Percentiles rank a stretch among this genome's conserved stretches.
phyloP scores from a whole-genome alignment of 1,140 invertebrate genomes.

The Magallana ariakensis region DNA sequence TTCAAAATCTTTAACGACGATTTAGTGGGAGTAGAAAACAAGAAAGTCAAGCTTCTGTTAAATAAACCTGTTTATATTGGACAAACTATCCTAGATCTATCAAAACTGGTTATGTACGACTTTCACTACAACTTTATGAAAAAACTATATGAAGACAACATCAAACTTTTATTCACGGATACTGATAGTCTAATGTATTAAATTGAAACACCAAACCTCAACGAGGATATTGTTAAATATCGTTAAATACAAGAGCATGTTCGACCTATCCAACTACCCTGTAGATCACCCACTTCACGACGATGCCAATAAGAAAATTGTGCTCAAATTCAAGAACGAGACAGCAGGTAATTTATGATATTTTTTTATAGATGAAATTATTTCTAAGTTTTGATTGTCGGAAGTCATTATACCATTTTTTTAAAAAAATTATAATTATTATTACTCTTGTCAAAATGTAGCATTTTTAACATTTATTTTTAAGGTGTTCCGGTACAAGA shows the following conservation, averaged over 20 bases:
- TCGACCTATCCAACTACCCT: slow-evolving; percentile 51
- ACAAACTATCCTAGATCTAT: slow-evolving; percentile 42
- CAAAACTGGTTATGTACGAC: slow-evolving; percentile 51
- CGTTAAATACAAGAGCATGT: neutral
- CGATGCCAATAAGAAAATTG: slow-evolving; percentile 5
- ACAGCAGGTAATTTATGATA: slow-evolving; percentile 17
- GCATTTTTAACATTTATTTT: slow-evolving; percentile 52
- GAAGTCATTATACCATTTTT: no score
- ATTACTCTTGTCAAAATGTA: neutral
- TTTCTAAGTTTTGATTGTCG: slow-evolving; percentile 54
- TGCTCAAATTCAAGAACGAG: slow-evolving; percentile 14
- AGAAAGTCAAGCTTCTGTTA: no score
- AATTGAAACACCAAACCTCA: slow-evolving; percentile 40
- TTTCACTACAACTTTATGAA: slow-evolving; percentile 53
- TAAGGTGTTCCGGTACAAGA: no score
- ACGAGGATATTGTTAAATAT: slow-evolving; percentile 30
- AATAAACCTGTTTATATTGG: slow-evolving; percentile 34
- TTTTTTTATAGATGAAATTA: neutral
- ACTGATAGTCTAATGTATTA: slow-evolving; percentile 49
- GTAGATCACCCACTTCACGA: neutral
- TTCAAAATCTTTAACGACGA: neutral
- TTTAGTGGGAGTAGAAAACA: neutral
- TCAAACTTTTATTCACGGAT: slow-evolving; percentile 47
- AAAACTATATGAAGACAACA: slow-evolving; percentile 23
- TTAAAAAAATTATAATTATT: no score